These are phyloP conservation scores for Aulostomus chinensis DNA, from an alignment of 2,797 vertebrate species.

Conservation along the genomic window DNA sequence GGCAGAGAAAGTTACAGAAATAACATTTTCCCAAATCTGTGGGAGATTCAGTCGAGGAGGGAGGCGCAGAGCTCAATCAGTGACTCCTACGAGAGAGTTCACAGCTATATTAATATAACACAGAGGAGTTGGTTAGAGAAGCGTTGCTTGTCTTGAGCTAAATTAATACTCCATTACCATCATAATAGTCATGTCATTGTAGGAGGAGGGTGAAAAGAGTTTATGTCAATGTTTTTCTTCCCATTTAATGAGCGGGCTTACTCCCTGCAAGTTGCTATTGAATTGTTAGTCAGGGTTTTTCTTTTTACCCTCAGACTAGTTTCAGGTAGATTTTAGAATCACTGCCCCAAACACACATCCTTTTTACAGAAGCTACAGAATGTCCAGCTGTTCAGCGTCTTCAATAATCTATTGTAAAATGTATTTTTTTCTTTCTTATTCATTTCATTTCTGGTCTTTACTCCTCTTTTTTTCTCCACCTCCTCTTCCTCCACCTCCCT, in stretches of 20 bases:
- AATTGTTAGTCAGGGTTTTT: slow-evolving; percentile 13
- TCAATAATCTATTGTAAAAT: slow-evolving; percentile 53
- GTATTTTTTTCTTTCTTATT: slow-evolving; percentile 30
- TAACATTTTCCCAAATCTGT: slow-evolving; percentile 39
- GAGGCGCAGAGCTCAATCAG: slow-evolving; percentile 29
- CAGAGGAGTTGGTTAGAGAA: slow-evolving; percentile 59
- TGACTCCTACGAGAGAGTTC: slow-evolving; percentile 62
- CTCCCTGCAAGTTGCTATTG: slow-evolving; percentile 37
- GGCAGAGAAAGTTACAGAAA: slow-evolving; percentile 18
- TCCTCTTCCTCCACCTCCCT: slow-evolving; percentile 46
- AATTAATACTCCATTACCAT: slow-evolving; percentile 61
- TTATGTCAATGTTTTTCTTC: slow-evolving; percentile 54
- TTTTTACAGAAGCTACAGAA: slow-evolving; percentile 18
- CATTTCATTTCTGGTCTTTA: slow-evolving; percentile 57
- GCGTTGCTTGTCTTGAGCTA: slow-evolving; percentile 70
- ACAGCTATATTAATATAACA: slow-evolving; percentile 69
- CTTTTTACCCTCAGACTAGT: background rate
- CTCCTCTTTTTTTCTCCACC: slow-evolving; percentile 29
- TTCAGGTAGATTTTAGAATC: slow-evolving; percentile 20
- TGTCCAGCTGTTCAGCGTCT: slow-evolving; percentile 62
- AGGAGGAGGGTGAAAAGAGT: slow-evolving; percentile 47
- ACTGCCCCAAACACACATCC: slow-evolving; percentile 4
- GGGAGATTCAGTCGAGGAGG: slow-evolving; percentile 35
- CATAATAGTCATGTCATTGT: slow-evolving; percentile 57
- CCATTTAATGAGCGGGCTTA: slow-evolving; percentile 51